Evolutionary conservation across 2,888 invertebrate species (phyloP).

Genomic region (Anorthoa munda): DNA sequence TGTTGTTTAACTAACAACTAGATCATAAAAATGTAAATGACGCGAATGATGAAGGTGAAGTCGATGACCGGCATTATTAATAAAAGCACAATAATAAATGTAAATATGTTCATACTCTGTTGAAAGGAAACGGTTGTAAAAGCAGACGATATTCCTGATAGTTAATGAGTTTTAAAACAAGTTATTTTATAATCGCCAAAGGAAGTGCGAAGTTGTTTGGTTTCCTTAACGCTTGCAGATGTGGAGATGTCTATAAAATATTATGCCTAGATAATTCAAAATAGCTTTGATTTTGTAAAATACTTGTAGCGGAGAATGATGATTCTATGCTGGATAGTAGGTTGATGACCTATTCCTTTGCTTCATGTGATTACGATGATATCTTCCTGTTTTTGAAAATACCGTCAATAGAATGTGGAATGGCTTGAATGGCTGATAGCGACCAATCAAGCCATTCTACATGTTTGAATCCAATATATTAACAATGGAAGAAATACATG

Average conservation of each 20-base stretch:
- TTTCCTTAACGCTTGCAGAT: conserved; percentile 56
- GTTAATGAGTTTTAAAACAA: conserved; percentile 49
- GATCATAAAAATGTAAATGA: neutral
- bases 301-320: conserved; percentile 1
- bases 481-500: too few species aligned
- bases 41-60: conserved; percentile 21
- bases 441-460: neutral
- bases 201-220: conserved; percentile 61
- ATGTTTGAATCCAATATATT: neutral
- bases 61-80: conserved; percentile 33
- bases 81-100: conserved; percentile 17
- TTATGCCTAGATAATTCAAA: conserved; percentile 34
- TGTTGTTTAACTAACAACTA: conserved; percentile 7
- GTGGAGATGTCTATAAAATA: conserved; percentile 45
- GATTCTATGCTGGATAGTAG: conserved; percentile 7
- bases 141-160: conserved; percentile 33
- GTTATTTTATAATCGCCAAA: conserved; percentile 59
- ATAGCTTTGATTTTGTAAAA: conserved; percentile 29
- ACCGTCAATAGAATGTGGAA: too few species aligned
- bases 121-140: conserved; percentile 50
- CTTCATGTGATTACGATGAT: neutral
- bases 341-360: conserved; percentile 2
- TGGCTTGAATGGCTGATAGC: too few species aligned
- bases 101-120: conserved; percentile 25
- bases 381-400: neutral